Evolutionary conservation across 53 echinoderm and acorn worm genomes (phyloP), one percentile per base, ranked within the genome.

Genomic region (Apostichopus leukothele): DNA sequence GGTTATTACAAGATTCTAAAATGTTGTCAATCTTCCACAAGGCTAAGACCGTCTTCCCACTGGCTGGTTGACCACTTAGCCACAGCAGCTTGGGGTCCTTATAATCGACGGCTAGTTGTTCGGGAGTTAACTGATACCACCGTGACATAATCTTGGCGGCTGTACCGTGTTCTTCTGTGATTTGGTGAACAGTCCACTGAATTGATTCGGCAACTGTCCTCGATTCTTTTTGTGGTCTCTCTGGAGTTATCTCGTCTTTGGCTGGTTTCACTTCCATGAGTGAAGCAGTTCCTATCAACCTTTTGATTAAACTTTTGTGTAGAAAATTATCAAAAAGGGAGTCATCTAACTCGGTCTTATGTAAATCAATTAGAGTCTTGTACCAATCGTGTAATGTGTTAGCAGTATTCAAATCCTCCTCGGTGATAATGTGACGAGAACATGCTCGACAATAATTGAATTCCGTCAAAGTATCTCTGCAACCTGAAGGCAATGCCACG

Each of bases 101-200:
- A 27, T 51, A 66, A 9, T 26, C 67, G 68, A 85, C 85, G 9
- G 27, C 66, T 10, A 85, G 8, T 50, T 85, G 85, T 26, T 85
- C 85, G 9, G 85, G 85, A 11, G 66, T 85, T 26, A 85, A 85
- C 10, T 85, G 85, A 20, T 21, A 60, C 77, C 77, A 76, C 50
- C 50, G 77, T 16, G 71, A 71, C 16, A 71, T 19, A 6, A 16
- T 6, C 6, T 14, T 16, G 20, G 71, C 20, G 1, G 85, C 85
- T 26, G 85, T 85, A 60, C 85, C 85, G 16, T 85, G 51, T 23
- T 66, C 51, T 16, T 85, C 71, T 50, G 26, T 60, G 8, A 85
- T 85, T 50, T 85, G 85, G 11, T 7, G 51, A 50, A 21, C 85
- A 13, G 85, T 85, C 67, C 67, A 8, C 50, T 19, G 5, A 4